Evolutionary conservation across 2,797 vertebrate species (phyloP).

Genomic region (Gallinago solitaria): DNA sequence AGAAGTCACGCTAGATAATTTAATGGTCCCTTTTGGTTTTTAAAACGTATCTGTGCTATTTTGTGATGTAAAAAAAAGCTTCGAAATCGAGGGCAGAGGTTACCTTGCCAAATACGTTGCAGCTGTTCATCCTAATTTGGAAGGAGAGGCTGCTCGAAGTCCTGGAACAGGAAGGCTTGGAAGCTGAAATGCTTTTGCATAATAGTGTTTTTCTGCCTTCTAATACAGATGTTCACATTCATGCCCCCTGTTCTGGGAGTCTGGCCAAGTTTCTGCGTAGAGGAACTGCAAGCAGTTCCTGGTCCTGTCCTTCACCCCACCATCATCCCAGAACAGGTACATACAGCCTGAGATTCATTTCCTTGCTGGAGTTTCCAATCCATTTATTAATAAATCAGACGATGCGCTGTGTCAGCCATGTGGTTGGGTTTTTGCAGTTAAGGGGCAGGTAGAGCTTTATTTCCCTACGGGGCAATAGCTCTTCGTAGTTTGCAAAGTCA

Average conservation of each 20-base stretch:
- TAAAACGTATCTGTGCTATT: not conserved
- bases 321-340: not conserved
- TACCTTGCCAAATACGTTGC: not conserved
- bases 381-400: not conserved
- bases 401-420: accelerated
- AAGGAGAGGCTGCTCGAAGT: not conserved
- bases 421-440: not conserved
- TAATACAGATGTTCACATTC: not conserved
- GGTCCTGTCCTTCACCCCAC: not conserved
- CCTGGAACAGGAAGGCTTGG: not conserved
- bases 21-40: not conserved
- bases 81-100: constrained; percentile 7
- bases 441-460: not conserved
- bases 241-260: not conserved
- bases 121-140: constrained; percentile 15
- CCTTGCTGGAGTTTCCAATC: not conserved
- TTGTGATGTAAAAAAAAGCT: not conserved
- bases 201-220: not conserved
- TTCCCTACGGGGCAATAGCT: not conserved
- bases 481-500: not conserved
- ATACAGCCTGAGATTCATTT: not conserved
- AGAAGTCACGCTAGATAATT: not conserved
- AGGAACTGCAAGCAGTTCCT: not conserved
- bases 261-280: not conserved
- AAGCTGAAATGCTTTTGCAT: not conserved